Evolutionary conservation across 2,113 vertebrate species (phyloP).

Genomic region (Pseudorectes ferrugineus): DNA sequence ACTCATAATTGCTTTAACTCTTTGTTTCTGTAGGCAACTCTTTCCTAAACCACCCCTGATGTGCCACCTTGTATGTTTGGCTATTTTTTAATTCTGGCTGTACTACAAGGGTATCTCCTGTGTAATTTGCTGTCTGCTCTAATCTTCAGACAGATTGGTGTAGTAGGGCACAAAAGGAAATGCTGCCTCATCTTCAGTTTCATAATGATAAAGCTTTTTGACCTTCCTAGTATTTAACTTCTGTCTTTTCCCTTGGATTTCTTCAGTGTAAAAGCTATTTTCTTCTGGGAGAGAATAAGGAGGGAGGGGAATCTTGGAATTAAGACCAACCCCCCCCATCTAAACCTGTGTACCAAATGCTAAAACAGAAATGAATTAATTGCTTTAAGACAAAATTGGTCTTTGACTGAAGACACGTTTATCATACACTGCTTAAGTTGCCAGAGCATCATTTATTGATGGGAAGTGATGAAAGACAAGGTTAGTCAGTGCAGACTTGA

Average conservation of each 20-base stretch:
- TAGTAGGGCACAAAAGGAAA: not conserved
- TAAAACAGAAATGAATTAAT: not conserved
- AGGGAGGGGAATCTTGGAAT: not conserved
- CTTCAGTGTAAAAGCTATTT: not conserved
- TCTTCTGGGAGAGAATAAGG: not conserved
- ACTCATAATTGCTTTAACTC: not conserved
- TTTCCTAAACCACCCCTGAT: not conserved
- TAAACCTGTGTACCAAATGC: not conserved
- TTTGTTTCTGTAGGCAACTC: not conserved
- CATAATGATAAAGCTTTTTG: not conserved
- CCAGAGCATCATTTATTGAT: not conserved
- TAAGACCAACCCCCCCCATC: not conserved
- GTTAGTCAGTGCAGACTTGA: not conserved
- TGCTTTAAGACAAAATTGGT: not conserved
- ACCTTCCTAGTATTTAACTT: not conserved
- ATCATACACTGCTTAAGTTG: not conserved
- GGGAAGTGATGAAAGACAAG: not conserved
- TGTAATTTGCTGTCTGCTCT: not conserved
- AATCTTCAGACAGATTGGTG: not conserved
- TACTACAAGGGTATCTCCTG: not conserved
- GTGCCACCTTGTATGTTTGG: not conserved
- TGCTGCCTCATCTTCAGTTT: not conserved
- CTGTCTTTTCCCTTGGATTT: not conserved
- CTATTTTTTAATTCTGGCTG: not conserved
- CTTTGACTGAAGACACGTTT: not conserved